Conservation (phyloP, 2,113 vertebrate species). For the Prietella phreatophila region DNA sequence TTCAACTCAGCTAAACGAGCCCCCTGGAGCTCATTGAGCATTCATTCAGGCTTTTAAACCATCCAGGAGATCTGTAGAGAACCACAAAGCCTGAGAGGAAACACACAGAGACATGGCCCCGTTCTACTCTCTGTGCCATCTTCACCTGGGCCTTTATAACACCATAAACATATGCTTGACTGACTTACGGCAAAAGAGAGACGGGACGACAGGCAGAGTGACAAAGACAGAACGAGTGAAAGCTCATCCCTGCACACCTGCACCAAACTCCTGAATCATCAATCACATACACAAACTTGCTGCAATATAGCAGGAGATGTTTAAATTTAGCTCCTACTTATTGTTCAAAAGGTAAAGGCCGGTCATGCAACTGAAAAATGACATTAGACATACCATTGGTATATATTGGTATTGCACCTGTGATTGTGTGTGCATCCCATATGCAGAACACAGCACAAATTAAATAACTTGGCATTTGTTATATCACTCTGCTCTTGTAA, state of each 20-base stretch:
- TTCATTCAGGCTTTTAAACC: slow-evolving; percentile 36
- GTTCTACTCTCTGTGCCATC: slow-evolving; percentile 28
- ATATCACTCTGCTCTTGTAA: background rate
- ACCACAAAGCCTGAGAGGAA: slow-evolving; percentile 19
- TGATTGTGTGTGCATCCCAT: background rate
- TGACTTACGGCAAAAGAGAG: slow-evolving; percentile 26
- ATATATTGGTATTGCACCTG: background rate
- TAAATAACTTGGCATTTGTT: background rate
- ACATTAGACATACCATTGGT: background rate
- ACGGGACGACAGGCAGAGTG: slow-evolving; percentile 33
- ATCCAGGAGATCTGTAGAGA: slow-evolving; percentile 38
- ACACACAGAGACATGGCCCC: slow-evolving; percentile 37
- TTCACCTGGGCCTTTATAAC: slow-evolving; percentile 50
- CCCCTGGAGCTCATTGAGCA: slow-evolving; percentile 26
- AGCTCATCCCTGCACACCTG: slow-evolving; percentile 9
- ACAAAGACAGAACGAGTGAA: slow-evolving; percentile 17
- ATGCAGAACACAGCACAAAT: background rate
- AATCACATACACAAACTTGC: slow-evolving; percentile 2
- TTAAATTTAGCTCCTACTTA: background rate
- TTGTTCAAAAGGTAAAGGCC: background rate
- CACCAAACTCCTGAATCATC: slow-evolving; percentile 1
- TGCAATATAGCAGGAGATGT: background rate
- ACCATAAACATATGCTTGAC: slow-evolving; percentile 40
- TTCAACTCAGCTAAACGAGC: slow-evolving; percentile 45
- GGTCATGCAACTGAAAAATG: background rate